Percentiles rank a stretch among this genome's conserved stretches.
These are phyloP conservation scores for Melinaea marsaeus DNA, from an alignment of 2,888 invertebrate species.

Conservation along the genomic window DNA sequence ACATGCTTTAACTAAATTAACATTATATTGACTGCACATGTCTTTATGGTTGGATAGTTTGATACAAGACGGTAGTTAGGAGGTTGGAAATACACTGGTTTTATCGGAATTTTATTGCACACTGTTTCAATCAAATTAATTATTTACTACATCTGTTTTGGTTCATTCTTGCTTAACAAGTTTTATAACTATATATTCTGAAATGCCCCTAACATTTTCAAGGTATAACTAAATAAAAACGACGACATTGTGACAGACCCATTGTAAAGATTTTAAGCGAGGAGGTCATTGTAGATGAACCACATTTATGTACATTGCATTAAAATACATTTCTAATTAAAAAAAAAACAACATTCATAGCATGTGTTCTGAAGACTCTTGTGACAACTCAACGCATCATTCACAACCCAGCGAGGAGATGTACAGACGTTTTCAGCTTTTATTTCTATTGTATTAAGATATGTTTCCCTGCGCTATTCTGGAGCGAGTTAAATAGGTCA, in stretches of 20 bases:
- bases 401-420: not conserved
- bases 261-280: not conserved
- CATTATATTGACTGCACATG: conserved; percentile 34
- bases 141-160: too few species aligned
- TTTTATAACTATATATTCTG: too few species aligned
- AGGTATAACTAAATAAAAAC: too few species aligned
- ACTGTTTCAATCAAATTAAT: too few species aligned
- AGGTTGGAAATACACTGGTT: not conserved
- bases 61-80: conserved; percentile 1
- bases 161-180: too few species aligned
- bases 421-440: not conserved
- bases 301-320: not conserved
- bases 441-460: conserved; percentile 1
- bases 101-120: too few species aligned
- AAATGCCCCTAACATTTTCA: too few species aligned
- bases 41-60: conserved; percentile 22
- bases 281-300: conserved; percentile 5
- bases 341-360: conserved; percentile 3
- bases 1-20: conserved; percentile 32
- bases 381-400: conserved; percentile 7
- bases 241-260: not conserved
- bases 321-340: conserved; percentile 8
- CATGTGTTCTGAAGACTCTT: conserved; percentile 5
- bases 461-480: conserved; percentile 4
- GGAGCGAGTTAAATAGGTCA: conserved; percentile 26